Conservation (phyloP, 2,888 invertebrate genomes). For the Drosophila paranaensis region DNA sequence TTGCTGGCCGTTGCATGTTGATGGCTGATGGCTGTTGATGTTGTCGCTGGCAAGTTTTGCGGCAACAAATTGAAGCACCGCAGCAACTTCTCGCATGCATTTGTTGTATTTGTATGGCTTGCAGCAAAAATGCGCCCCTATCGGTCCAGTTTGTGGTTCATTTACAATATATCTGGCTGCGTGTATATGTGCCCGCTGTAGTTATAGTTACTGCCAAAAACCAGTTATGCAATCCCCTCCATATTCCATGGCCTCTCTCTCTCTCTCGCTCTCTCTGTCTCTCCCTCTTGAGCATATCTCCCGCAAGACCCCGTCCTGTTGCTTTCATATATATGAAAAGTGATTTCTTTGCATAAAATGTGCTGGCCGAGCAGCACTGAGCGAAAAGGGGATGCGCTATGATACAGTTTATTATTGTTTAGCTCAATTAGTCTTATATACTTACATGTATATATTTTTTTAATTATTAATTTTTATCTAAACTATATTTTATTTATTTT, state of each 20-base stretch:
- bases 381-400: slow-evolving; percentile 11
- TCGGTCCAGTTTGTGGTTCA: slow-evolving; percentile 51
- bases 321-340: slow-evolving; percentile 75
- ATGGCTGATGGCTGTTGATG: slow-evolving; percentile 33
- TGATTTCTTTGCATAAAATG: slow-evolving; percentile 79
- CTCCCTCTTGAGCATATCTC: background rate
- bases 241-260: background rate
- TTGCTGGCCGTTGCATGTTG: slow-evolving; percentile 42
- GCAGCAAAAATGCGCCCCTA: slow-evolving; percentile 77
- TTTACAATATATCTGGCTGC: background rate
- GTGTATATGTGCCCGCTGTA: slow-evolving; percentile 2
- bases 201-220: slow-evolving; percentile 50
- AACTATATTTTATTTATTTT: background rate
- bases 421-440: too few species aligned
- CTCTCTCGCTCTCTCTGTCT: background rate
- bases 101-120: slow-evolving; percentile 77
- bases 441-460: too few species aligned
- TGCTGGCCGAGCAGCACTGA: slow-evolving; percentile 43
- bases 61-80: slow-evolving; percentile 75
- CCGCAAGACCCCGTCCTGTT: slow-evolving; percentile 36
- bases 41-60: slow-evolving; percentile 65
- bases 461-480: too few species aligned
- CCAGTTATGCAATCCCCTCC: slow-evolving; percentile 36
- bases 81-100: slow-evolving; percentile 58
- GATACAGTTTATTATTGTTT: too few species aligned